Evolutionary conservation across 1,140 invertebrate species (phyloP), one percentile per base, ranked within the genome.

Genomic region (Apis laboriosa): DNA sequence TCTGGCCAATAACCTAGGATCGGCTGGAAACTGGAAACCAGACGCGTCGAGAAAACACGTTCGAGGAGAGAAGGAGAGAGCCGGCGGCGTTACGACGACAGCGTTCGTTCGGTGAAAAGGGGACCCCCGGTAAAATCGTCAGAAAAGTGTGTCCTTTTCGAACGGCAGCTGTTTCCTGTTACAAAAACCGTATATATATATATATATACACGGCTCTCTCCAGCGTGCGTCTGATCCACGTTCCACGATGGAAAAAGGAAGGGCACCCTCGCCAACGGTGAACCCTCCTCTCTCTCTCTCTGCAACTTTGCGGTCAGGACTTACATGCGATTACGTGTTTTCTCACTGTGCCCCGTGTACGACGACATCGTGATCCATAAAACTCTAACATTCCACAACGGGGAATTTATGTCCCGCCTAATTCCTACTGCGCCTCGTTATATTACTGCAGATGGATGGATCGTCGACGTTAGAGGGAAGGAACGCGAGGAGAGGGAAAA

Each of bases 121-220:
- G 51, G 34, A 43, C 17, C 15, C 34, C 53, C 55, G 78, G 58
- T 60, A n/a, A 84, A 87, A 88, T 89, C 88, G 86, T 88, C 84
- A 77, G 68, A 77, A 84, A 86, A 87, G 70, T 81, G 82, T 80
- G 82, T 80, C 68, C 66, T 64, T 51, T 8, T 3, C 12, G 63
- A 67, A 77, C 73, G 83, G 79, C 91, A 92, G 91, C 90, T 91
- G 91, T 81, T 92, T 91, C 91, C 90, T 89, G 89, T 88, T 84
- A 84, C 77, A 84, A 91, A 89, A 76, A 86, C 79, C 67, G 77
- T 53, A 63, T 53, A 12, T 3, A 43, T 43, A 43, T 7, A 43
- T 7, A 24, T 24, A 24, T 24, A 49, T 71, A 24, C 77, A 12
- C 28, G n/a, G 1, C 11, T 56, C 7, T 3, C 19, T 68, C 66